Conservation (phyloP, 2,888 invertebrate species). For the Frankliniella intonsa region DNA sequence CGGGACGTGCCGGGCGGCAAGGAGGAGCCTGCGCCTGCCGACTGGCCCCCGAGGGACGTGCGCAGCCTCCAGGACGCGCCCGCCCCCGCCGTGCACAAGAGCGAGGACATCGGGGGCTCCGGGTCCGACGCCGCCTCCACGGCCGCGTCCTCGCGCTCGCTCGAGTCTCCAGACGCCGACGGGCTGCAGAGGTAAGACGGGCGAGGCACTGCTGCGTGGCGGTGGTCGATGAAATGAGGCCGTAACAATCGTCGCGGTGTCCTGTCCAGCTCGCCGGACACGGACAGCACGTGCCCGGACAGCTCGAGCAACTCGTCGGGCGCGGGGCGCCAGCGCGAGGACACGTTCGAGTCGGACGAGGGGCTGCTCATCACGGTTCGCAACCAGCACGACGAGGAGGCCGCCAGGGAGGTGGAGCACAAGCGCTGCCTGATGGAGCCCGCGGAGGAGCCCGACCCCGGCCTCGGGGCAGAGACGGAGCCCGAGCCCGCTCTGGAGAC, state of each 20-base stretch:
- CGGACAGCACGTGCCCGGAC: background rate
- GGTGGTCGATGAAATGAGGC: background rate
- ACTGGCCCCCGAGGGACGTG: background rate
- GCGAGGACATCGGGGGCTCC: conserved; percentile 16
- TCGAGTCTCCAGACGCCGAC: background rate
- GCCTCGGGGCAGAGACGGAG: too few species aligned
- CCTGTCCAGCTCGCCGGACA: background rate
- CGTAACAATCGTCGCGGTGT: background rate
- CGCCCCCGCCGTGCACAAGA: conserved; percentile 1
- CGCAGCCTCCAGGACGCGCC: background rate
- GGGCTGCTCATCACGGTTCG: background rate
- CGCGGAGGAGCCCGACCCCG: background rate
- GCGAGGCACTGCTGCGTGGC: background rate
- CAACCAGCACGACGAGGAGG: background rate
- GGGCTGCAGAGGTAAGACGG: background rate
- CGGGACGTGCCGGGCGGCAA: background rate
- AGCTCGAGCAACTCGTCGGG: background rate
- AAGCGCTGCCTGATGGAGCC: background rate
- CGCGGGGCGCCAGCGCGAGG: background rate
- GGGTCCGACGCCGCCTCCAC: background rate
- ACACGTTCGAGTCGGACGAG: conserved; percentile 19
- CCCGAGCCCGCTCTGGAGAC: background rate
- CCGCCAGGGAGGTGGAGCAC: conserved; percentile 5
- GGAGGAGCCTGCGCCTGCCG: background rate
- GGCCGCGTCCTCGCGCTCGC: background rate